These are phyloP conservation scores for Metalampra italica DNA, from an alignment of 2,888 invertebrate genomes.

Conservation along the genomic window DNA sequence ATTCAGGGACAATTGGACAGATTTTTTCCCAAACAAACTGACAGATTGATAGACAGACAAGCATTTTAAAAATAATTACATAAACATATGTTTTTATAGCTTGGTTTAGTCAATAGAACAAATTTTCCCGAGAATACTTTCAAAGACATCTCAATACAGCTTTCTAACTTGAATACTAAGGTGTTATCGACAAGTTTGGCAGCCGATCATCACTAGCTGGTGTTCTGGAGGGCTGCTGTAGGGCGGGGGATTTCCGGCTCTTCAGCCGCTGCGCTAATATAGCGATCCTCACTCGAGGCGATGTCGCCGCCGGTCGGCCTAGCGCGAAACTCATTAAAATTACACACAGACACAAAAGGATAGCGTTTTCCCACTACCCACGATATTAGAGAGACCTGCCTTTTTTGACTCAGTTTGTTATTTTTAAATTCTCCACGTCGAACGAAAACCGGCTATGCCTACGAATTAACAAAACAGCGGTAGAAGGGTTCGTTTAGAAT, in stretches of 20 bases:
- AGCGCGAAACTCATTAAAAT: conserved; percentile 74
- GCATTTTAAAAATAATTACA: no score
- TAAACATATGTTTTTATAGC: no score
- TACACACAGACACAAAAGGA: conserved; percentile 58
- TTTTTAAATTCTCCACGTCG: not conserved
- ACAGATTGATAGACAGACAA: no score
- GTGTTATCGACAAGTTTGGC: not conserved
- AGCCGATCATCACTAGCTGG: conserved; percentile 27
- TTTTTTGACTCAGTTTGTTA: not conserved
- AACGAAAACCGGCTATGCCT: not conserved
- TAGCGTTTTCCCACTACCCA: conserved; percentile 16
- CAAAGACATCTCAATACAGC: no score
- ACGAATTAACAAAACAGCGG: no score
- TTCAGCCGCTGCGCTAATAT: conserved; percentile 55
- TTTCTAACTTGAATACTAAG: no score
- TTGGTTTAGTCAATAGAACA: no score
- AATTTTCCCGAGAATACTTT: no score
- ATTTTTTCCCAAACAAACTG: no score
- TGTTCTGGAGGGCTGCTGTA: conserved; percentile 40
- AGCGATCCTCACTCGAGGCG: conserved; percentile 56
- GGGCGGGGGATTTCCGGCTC: conserved; percentile 51
- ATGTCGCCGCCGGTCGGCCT: conserved; percentile 44
- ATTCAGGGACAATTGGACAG: no score
- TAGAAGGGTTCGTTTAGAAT: no score
- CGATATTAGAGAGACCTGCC: conserved; percentile 13